Evolutionary conservation across 2,888 invertebrate genomes (phyloP).

Genomic region (Heteromyza rotundicornis): DNA sequence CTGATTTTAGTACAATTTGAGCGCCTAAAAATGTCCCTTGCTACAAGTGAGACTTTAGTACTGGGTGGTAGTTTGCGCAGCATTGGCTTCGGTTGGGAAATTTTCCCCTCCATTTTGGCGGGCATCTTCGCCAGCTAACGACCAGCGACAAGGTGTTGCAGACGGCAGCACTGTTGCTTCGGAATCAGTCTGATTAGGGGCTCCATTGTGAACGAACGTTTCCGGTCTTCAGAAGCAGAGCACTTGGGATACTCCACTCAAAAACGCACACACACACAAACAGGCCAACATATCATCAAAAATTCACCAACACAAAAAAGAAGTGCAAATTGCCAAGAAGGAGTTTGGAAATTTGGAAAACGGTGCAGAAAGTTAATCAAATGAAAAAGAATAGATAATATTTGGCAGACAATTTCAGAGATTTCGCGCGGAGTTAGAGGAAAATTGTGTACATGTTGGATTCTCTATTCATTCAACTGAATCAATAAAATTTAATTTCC

Average conservation of each 20-base stretch:
- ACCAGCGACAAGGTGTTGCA: neutral
- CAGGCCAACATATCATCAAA: neutral
- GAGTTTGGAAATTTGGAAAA: neutral
- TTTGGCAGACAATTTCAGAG: no score
- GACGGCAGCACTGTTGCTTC: slow-evolving; percentile 4
- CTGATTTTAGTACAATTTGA: neutral
- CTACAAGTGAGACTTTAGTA: no score
- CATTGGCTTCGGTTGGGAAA: no score
- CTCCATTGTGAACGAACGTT: slow-evolving; percentile 36
- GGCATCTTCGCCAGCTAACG: neutral
- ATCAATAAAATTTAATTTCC: no score
- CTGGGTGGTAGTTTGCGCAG: no score
- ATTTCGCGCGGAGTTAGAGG: no score
- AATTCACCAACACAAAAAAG: neutral
- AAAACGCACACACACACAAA: neutral
- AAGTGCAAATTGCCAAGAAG: neutral
- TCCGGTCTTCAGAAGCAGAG: slow-evolving; percentile 30
- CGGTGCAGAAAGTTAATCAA: neutral
- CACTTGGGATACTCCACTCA: neutral
- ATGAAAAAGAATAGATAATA: no score
- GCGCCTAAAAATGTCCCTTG: no score
- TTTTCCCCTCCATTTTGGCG: no score
- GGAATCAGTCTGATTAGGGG: slow-evolving; percentile 33
- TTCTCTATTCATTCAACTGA: no score
- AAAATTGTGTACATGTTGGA: no score